Base-by-base conservation (phyloP, 2,797 vertebrate species). In the Gymnodraco acuticeps region DNA sequence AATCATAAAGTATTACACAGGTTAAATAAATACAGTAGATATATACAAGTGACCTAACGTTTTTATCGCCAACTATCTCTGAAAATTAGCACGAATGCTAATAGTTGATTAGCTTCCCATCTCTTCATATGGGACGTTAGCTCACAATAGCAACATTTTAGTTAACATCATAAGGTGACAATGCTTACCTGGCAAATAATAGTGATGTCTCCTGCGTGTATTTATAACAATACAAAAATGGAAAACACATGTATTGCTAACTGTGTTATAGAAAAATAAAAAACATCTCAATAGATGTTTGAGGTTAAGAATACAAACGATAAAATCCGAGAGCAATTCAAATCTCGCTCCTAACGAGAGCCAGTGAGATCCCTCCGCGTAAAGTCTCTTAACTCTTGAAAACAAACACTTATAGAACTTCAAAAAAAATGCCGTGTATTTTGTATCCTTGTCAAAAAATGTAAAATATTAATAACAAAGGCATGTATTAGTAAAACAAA, bases 311-410 rank as follows among this genome's bases (percentile, higher is more conserved):
- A 31, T 12, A 42, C 58, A 67, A 43, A 38, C 0, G 0, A 20
- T 1, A 10, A 4, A 27, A 33, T 8, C 10, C 67, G 23, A 19
- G 6, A 27, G 5, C 3, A 3, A 71, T 92, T 93, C 89, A 89
- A 92, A 93, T 82, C 10, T n/a, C 84, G 77, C 91, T 92, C 91
- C 85, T 78, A 75, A 3, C 16, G 41, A 15, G 23, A 66, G 20
- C 11, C 16, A 12, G 50, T 12, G 8, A 2, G 15, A 88, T 86
- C 75, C 80, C 33, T 92, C 80, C 81, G 87, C 83, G n/a, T 27
- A 61, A 33, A 54, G 10, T 4, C 10, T 4, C 4, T 13, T 23
- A 8, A 45, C 2, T 1, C 5, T 75, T 7, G 0, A 54, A 46
- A 31, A 55, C 13, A 42, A 45, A 19, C 10, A 10, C 1, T 7